Conservation (phyloP, 2,888 invertebrate species). For the Clivina fossor region DNA sequence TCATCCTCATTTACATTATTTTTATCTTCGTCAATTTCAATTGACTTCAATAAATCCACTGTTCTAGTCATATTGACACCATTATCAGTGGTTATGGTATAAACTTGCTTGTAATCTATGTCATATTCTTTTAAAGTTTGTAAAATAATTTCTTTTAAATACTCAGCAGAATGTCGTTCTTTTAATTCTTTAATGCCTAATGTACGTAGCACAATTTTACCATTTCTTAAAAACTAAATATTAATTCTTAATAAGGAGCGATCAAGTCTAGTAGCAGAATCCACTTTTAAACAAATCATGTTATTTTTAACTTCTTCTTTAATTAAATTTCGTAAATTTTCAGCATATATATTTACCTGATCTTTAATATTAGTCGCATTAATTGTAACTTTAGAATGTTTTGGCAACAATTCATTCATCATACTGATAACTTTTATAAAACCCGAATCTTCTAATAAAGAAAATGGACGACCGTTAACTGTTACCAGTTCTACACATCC, state of each 20-base stretch:
- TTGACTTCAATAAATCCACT: not conserved
- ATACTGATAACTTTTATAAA: conserved; percentile 25
- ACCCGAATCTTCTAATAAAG: conserved; percentile 19
- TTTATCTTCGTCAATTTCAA: not conserved
- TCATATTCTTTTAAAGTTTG: conserved; percentile 26
- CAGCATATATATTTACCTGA: not conserved
- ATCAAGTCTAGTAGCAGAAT: conserved; percentile 23
- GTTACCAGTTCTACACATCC: conserved; percentile 30
- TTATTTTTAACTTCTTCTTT: conserved; percentile 19
- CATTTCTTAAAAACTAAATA: conserved; percentile 28
- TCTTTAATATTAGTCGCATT: conserved; percentile 3
- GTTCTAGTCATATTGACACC: conserved; percentile 33
- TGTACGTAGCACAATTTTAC: conserved; percentile 27
- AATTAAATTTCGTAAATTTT: conserved; percentile 3
- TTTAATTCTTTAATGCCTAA: conserved; percentile 30
- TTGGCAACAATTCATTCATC: conserved; percentile 9
- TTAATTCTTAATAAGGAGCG: conserved; percentile 29
- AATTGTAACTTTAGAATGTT: conserved; percentile 1
- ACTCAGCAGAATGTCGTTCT: conserved; percentile 29
- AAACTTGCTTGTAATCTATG: conserved; percentile 25
- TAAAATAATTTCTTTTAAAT: conserved; percentile 25
- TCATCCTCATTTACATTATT: not conserved
- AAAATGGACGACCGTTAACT: conserved; percentile 28
- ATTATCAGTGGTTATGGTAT: conserved; percentile 29
- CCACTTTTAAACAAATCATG: conserved; percentile 31